Evolutionary conservation across 1,140 invertebrate genomes (phyloP), one percentile per base, ranked within the genome.

Genomic region (Onthophagus taurus): DNA sequence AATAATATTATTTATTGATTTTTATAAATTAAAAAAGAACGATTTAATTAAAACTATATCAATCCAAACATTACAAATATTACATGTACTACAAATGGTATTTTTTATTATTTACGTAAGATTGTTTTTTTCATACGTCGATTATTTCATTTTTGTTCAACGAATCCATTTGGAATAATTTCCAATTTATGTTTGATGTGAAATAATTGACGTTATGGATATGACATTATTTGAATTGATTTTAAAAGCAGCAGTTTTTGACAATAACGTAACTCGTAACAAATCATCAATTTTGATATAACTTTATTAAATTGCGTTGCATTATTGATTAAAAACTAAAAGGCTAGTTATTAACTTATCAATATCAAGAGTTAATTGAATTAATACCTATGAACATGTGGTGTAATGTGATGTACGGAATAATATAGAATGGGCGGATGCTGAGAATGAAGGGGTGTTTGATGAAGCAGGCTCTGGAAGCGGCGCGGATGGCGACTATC

Each of bases 401-500:
- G 24, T 44, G 42, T 44, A 20, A 23, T 41, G 35, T 50, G 31
- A 30, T 46, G 44, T 46, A 26, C 37, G 47, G 34, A 34, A 24
- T 61, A n/a, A 26, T 26, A n/a, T 26, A 36, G 33, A 42, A 24
- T 39, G 29, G 29, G 11, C 24, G 23, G 30, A 41, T 18, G 45
- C 38, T 47, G 45, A 42, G 26, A 43, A 12, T 47, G 42, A 39
- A 23, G 31, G 30, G 35, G 21, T 52, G 39, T 50, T 49, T 49
- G n/a, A n/a, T n/a, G 30, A 16, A 44, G 50, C 72, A 75, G 70
- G 81, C 64, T 76, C 82, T 59, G 73, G 81, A 61, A 75, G 78
- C 64, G 72, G 85, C 61, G 77, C 84, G 54, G 94, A 97, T 70
- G 95, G 95, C 31, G 95, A 97, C 71, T 97, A 97, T 71, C 91